Conservation (phyloP, 2,888 invertebrate species). For the Toxonevra muliebris region DNA sequence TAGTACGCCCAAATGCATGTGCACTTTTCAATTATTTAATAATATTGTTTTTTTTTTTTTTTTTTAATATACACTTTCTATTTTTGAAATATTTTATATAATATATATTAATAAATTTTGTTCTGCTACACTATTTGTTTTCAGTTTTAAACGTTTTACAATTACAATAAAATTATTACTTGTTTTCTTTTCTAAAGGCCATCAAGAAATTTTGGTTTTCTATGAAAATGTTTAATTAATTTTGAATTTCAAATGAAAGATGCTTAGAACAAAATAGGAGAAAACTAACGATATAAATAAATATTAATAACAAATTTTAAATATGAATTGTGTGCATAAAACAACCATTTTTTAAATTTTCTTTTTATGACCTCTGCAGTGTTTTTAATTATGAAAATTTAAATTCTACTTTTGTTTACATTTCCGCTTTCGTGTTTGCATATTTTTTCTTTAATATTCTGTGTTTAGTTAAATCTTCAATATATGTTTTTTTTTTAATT, state of each 20-base stretch:
- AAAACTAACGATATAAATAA: neutral
- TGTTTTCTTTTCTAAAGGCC: constrained; percentile 20
- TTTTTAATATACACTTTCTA: constrained; percentile 1
- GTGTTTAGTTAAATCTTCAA: constrained; percentile 22
- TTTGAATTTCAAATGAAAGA: neutral
- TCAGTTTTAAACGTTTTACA: neutral
- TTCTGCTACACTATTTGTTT: too few relatives aligned
- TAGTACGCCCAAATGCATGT: constrained; percentile 2
- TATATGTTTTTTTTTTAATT: constrained; percentile 5
- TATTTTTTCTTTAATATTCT: neutral
- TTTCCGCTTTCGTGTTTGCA: neutral
- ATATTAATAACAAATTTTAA: too few relatives aligned
- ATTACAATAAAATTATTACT: neutral
- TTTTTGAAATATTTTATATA: constrained; percentile 4
- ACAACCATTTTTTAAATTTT: neutral
- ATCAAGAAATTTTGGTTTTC: constrained; percentile 16
- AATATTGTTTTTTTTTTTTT: constrained; percentile 1
- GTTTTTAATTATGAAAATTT: neutral
- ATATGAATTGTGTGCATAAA: neutral
- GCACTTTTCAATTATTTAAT: neutral
- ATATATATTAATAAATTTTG: too few relatives aligned
- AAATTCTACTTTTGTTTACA: neutral
- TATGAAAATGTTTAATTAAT: neutral
- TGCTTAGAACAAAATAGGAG: neutral
- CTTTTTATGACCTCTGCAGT: neutral